Base-by-base conservation (phyloP, 2,888 invertebrate species). In the Lithosia quadra region DNA sequence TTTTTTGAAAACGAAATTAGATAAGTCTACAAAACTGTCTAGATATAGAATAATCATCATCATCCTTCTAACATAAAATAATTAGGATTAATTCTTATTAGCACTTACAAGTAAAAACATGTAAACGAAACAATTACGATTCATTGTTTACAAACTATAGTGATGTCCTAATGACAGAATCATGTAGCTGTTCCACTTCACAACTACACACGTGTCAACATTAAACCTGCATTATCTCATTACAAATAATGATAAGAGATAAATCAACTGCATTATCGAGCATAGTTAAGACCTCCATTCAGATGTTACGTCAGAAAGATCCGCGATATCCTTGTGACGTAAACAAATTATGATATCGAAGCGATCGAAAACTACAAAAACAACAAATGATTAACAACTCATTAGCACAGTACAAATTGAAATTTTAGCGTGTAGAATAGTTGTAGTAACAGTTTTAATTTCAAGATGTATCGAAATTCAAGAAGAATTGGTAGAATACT, bases 181-280 rank as follows among this genome's bases (percentile, higher is more conserved):
- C 81, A 70, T 86, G 88, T 88, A 79, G 72, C 74, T 67, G 78
- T 77, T 77, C 74, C 72, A 79, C 76, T 78, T 76, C 83, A 79
- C 84, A 84, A 79, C 75, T 77, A 76, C 83, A 79, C 84, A 83
- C 81, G 78, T 84, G 85, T 84, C 77, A 79, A 73, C 82, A 84
- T 84, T 84, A 85, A 86, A 86, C 80, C 83, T 85, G 73, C 72
- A 80, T 88, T 91, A 91, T 92, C 90, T 86, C 81, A 87, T 83
- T 85, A 82, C 88, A 89, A 90, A 91, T 89, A 90, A 77, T 79
- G 89, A 91, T 92, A 90, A 88, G 78, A 86, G 90, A 90, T 91
- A 92, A 92, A 86, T 86, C 84, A 78, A 84, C 82, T 84, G 80
- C 82, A 85, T 84, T 82, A 80, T 82, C 82, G 81, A 87, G 85